These are phyloP conservation scores for Cosmopolites sordidus DNA, from an alignment of 2,888 invertebrate species.

Conservation along the genomic window DNA sequence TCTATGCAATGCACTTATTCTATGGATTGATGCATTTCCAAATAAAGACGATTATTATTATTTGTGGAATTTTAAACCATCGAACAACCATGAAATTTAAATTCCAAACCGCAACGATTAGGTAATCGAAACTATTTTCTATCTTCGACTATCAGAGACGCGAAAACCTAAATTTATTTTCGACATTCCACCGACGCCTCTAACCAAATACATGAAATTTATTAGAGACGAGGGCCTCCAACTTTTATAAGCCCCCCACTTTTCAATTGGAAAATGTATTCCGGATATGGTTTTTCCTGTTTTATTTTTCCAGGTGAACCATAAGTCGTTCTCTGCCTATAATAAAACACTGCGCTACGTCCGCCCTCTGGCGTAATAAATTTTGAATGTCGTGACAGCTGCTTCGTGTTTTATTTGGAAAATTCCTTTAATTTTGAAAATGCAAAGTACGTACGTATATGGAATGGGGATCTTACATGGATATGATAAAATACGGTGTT, in stretches of 20 bases:
- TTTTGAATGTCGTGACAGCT: conserved; percentile 11
- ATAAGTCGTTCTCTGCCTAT: conserved; percentile 35
- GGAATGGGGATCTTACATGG: too few relatives aligned
- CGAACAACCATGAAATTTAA: too few relatives aligned
- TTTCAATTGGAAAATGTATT: conserved; percentile 17
- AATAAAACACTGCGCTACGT: conserved; percentile 31
- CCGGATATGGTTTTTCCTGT: conserved; percentile 19
- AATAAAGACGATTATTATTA: too few relatives aligned
- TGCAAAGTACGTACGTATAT: neutral
- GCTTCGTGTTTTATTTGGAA: conserved; percentile 3
- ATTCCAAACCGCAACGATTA: too few relatives aligned
- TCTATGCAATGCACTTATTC: too few relatives aligned
- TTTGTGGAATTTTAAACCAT: too few relatives aligned
- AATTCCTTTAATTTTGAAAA: conserved; percentile 9
- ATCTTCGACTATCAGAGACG: neutral
- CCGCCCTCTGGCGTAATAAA: conserved; percentile 9
- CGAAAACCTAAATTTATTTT: neutral
- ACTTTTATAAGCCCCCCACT: conserved; percentile 12
- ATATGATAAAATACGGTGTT: too few relatives aligned
- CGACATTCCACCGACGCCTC: neutral
- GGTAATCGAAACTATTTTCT: too few relatives aligned
- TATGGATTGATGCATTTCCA: too few relatives aligned
- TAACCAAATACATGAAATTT: conserved; percentile 12
- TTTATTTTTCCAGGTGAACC: conserved; percentile 30
- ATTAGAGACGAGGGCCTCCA: conserved; percentile 3